phyloP scores from a whole-genome alignment of 2,888 invertebrate species.

The Ochlodes sylvanus region DNA sequence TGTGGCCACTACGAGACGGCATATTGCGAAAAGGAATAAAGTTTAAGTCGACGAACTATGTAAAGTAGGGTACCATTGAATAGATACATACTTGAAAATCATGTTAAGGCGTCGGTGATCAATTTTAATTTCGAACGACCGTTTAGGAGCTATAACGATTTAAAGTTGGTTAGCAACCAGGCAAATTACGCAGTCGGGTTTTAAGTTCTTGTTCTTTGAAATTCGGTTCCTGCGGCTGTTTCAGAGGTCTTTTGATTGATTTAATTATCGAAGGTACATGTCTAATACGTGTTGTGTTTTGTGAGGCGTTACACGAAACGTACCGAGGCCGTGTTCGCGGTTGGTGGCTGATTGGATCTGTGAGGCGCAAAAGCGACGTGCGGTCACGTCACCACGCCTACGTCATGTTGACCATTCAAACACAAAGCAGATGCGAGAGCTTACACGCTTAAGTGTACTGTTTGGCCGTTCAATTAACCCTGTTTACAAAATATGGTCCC shows the following conservation, averaged over 20 bases:
- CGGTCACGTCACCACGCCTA: slow-evolving; percentile 50
- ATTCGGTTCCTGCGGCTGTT: no score
- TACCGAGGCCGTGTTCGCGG: slow-evolving; percentile 64
- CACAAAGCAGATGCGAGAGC: background rate
- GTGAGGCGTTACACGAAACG: slow-evolving; percentile 49
- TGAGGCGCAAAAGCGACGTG: slow-evolving; percentile 57
- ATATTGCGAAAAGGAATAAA: no score
- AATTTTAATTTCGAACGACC: no score
- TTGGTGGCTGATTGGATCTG: slow-evolving; percentile 67
- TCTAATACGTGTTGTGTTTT: background rate
- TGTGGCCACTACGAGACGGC: no score
- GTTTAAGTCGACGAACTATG: no score
- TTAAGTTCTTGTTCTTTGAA: no score
- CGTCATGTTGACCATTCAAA: slow-evolving; percentile 7
- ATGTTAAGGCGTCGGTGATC: no score
- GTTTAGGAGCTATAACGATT: no score
- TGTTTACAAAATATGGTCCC: background rate
- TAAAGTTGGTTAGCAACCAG: no score
- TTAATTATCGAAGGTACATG: background rate
- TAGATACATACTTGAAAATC: no score
- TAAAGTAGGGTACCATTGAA: no score
- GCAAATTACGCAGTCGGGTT: no score
- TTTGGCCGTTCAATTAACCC: background rate
- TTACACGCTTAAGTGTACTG: background rate
- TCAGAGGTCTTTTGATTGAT: background rate